Evolutionary conservation across 2,888 invertebrate genomes (phyloP).

Genomic region (Campoplex nolae): DNA sequence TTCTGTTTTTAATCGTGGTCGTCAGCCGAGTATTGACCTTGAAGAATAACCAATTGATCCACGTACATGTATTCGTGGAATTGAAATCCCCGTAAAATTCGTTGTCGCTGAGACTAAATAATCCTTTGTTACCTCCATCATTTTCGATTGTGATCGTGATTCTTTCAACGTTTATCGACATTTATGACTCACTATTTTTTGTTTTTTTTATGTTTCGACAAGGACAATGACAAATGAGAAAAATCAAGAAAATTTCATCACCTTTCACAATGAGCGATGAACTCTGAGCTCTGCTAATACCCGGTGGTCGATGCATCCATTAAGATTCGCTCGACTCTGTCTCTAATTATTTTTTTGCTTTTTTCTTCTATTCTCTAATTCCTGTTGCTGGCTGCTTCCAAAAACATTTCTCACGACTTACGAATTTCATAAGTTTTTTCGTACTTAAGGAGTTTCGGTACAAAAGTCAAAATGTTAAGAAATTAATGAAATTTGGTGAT

Average conservation of each 20-base stretch:
- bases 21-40: not conserved
- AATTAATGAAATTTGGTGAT: too few relatives aligned
- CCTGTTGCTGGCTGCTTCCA: too few relatives aligned
- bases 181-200: not conserved
- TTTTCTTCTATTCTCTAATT: too few relatives aligned
- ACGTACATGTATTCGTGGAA: not conserved
- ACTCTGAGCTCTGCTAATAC: slow-evolving; percentile 59
- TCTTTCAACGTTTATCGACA: not conserved
- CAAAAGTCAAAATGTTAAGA: too few relatives aligned
- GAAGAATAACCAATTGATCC: not conserved
- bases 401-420: too few relatives aligned
- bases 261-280: slow-evolving; percentile 37
- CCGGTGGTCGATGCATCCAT: not conserved
- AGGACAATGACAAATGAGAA: not conserved
- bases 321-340: too few relatives aligned
- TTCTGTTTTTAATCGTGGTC: not conserved
- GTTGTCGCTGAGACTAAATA: not conserved
- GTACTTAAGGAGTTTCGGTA: too few relatives aligned
- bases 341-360: too few relatives aligned
- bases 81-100: not conserved
- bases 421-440: too few relatives aligned
- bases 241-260: slow-evolving; percentile 6
- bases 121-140: not conserved
- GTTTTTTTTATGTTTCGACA: not conserved
- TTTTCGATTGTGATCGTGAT: not conserved